Conservation (phyloP, 2,797 vertebrate species). For the Betta splendens region DNA sequence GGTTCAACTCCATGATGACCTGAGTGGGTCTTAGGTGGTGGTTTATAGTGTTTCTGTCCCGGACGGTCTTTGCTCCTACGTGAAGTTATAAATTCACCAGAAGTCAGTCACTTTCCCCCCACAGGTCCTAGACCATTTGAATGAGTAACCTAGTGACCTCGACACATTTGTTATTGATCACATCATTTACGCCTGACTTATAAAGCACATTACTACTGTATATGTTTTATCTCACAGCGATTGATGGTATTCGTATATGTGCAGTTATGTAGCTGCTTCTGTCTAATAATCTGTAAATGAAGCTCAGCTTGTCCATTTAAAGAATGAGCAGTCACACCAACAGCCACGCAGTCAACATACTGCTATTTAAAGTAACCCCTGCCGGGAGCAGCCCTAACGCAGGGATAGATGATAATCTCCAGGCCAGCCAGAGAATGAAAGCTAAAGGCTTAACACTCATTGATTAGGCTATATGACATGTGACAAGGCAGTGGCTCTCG, state of each 20-base stretch:
- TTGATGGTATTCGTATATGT: constrained; percentile 19
- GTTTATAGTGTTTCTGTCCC: constrained; percentile 6
- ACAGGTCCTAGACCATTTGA: constrained; percentile 6
- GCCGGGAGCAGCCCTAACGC: constrained; percentile 53
- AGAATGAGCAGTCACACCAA: constrained; percentile 29
- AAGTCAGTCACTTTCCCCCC: constrained; percentile 10
- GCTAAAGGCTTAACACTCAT: constrained; percentile 70
- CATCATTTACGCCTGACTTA: neutral
- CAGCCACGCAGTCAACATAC: constrained; percentile 58
- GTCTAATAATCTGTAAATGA: constrained; percentile 28
- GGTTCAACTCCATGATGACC: neutral
- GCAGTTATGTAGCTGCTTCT: constrained; percentile 24
- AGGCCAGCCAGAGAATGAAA: constrained; percentile 51
- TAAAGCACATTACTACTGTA: neutral
- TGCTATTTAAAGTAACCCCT: constrained; percentile 74
- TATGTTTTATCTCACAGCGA: constrained; percentile 1
- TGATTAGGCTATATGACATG: constrained; percentile 71
- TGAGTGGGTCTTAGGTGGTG: constrained; percentile 3
- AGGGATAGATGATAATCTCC: constrained; percentile 73
- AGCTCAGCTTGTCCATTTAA: constrained; percentile 30
- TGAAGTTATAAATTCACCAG: constrained; percentile 66
- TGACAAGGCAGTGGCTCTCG: constrained; percentile 53
- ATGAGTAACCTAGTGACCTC: constrained; percentile 16
- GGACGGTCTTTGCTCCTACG: constrained; percentile 28
- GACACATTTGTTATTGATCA: constrained; percentile 17